Conservation (phyloP, 2,113 vertebrate species). For the Actinemys pallida region DNA sequence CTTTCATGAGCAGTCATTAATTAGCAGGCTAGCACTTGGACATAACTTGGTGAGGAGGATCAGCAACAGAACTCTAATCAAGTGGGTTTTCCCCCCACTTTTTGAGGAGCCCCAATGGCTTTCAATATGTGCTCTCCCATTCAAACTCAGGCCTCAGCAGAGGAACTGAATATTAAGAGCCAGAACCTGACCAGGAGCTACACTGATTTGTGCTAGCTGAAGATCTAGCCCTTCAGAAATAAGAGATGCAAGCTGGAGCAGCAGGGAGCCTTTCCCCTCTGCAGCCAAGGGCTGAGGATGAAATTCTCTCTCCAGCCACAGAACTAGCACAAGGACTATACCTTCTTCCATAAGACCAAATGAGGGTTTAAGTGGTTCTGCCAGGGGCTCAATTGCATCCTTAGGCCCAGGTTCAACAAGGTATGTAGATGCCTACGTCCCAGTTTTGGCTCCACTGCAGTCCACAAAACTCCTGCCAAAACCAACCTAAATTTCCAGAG, state of each 20-base stretch:
- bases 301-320: background rate
- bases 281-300: background rate
- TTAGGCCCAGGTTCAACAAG: background rate
- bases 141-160: conserved; percentile 51
- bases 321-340: background rate
- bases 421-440: background rate
- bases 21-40: conserved; percentile 77
- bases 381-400: background rate
- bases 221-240: background rate
- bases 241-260: background rate
- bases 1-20: conserved; percentile 82
- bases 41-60: conserved; percentile 77
- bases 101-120: background rate
- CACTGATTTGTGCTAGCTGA: background rate
- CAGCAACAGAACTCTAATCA: conserved; percentile 76
- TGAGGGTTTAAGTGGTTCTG: background rate
- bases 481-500: background rate
- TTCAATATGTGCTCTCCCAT: conserved; percentile 47
- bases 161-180: conserved; percentile 20
- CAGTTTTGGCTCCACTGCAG: background rate
- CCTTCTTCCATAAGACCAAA: background rate
- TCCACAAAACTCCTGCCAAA: background rate
- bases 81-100: conserved; percentile 47
- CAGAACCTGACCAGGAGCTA: background rate
- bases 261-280: background rate